Conservation (phyloP, 2,113 vertebrate genomes). For the Dipodomys stephensi region DNA sequence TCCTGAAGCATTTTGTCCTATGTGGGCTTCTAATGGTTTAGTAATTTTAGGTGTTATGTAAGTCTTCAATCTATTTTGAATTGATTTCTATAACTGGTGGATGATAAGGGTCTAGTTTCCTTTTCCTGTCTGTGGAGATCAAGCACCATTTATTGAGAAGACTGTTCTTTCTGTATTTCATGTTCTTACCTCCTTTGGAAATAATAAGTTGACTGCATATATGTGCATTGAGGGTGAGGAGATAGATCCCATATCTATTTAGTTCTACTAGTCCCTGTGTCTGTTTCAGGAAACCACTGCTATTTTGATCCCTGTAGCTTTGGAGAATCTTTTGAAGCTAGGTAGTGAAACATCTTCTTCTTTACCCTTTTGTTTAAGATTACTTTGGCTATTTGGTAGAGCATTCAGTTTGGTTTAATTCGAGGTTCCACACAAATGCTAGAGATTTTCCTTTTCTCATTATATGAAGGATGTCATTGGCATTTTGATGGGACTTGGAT, state of each 20-base stretch:
- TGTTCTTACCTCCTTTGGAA: not conserved
- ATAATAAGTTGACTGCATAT: not conserved
- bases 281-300: not conserved
- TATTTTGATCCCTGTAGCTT: not conserved
- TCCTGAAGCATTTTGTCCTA: not conserved
- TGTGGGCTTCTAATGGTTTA: not conserved
- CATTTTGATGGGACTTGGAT: not conserved
- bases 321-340: not conserved
- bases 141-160: not conserved
- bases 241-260: not conserved
- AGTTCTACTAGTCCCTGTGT: not conserved
- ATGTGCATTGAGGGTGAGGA: too few relatives aligned
- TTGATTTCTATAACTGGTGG: not conserved
- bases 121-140: not conserved
- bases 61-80: not conserved
- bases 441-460: not conserved
- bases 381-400: not conserved
- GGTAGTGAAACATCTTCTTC: not conserved
- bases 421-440: not conserved
- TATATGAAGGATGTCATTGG: not conserved
- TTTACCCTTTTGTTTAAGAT: not conserved
- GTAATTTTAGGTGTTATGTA: not conserved
- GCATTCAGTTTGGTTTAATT: too few relatives aligned
- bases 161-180: not conserved
- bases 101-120: not conserved